These are phyloP conservation scores for Carassius auratus DNA, from an alignment of 2,113 vertebrate genomes.

Conservation along the genomic window DNA sequence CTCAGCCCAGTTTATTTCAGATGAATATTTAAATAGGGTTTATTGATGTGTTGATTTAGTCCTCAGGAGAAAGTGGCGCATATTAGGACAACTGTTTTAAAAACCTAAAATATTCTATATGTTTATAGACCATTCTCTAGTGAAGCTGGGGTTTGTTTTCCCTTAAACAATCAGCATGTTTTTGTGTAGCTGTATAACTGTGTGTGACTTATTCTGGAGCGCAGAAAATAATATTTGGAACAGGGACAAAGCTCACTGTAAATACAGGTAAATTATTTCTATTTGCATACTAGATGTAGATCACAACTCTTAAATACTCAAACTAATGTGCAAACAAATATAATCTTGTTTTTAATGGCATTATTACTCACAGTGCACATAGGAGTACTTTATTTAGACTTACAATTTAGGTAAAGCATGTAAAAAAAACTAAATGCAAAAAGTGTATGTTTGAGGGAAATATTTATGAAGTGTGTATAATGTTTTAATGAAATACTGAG, in stretches of 20 bases:
- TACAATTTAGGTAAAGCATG: background rate
- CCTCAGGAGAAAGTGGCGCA: background rate
- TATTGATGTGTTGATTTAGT: background rate
- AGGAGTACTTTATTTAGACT: background rate
- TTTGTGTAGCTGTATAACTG: background rate
- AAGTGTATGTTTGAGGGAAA: background rate
- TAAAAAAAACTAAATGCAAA: background rate
- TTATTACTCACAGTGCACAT: background rate
- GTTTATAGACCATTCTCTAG: background rate
- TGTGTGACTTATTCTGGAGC: conserved; percentile 43
- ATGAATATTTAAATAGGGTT: background rate
- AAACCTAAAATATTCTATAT: background rate
- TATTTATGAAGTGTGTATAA: background rate
- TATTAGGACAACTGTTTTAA: background rate
- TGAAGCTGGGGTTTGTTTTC: background rate
- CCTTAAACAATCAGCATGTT: background rate
- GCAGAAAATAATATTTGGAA: conserved; percentile 37
- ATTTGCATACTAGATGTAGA: background rate
- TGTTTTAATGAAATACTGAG: background rate
- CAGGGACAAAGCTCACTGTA: conserved; percentile 35
- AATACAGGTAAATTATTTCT: conserved; percentile 30
- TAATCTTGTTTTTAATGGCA: background rate
- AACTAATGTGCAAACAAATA: background rate
- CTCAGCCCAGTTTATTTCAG: too few relatives aligned
- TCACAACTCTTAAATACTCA: background rate